These are phyloP conservation scores for Neogale vison DNA, from an alignment of 2,113 vertebrate genomes.

Conservation along the genomic window DNA sequence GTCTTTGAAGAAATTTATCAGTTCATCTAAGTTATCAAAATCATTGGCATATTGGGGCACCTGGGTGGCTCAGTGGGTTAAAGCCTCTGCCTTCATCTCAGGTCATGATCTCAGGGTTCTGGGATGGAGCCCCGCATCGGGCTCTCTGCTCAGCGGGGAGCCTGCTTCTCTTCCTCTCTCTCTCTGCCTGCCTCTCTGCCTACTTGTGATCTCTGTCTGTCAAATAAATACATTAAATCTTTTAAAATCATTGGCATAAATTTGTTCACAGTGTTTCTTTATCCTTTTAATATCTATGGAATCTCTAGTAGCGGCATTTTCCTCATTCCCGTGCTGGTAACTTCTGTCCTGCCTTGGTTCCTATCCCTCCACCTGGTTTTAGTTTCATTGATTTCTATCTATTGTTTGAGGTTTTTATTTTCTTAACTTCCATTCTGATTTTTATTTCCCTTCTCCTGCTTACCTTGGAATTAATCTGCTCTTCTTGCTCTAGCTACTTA, in stretches of 20 bases:
- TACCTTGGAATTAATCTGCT: neutral
- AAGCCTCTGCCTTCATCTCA: too few species aligned
- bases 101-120: too few species aligned
- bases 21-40: neutral
- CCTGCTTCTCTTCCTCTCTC: too few species aligned
- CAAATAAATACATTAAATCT: too few species aligned
- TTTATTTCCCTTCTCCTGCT: neutral
- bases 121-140: too few species aligned
- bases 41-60: neutral
- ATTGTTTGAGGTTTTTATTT: neutral
- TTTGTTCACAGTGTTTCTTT: neutral
- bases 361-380: neutral
- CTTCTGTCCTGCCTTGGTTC: neutral
- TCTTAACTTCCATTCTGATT: neutral
- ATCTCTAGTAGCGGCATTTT: neutral
- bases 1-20: neutral
- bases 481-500: neutral
- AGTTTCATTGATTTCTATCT: neutral
- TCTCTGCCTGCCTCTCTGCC: too few species aligned
- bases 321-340: neutral
- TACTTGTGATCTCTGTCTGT: too few species aligned
- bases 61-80: too few species aligned
- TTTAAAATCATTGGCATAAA: neutral
- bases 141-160: too few species aligned
- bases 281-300: neutral